Evolutionary conservation across 2,797 vertebrate species (phyloP), one percentile per base, ranked within the genome.

Genomic region (Lates japonicus): DNA sequence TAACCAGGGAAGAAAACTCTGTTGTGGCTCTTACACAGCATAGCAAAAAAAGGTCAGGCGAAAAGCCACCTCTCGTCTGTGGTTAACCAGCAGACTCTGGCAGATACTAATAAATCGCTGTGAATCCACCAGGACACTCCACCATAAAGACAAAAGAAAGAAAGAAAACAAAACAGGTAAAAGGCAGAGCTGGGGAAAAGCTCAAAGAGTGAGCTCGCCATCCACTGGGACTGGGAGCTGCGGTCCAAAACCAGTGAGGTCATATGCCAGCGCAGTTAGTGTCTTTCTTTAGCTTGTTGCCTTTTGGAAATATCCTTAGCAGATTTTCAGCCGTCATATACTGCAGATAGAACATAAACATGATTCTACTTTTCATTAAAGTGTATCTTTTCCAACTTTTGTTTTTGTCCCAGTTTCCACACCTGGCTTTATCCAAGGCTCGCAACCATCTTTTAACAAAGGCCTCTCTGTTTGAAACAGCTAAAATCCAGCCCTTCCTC

Each of bases 171-270:
- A 69, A 85, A 74, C 74, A 74, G 64, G 80, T n/a, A 60, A 74
- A 82, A 73, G 80, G 71, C 61, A 10, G 31, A 86, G 63, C 68
- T 78, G 75, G 55, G 78, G 71, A 89, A 90, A 87, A 65, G 70
- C 84, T 93, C 69, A 84, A 78, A 85, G 77, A 92, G 86, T 80
- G 87, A 91, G 84, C 86, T 90, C 87, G 91, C 93, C 92, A 92
- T 90, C 88, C 80, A 6, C 90, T 88, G 74, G 77, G 83, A 91
- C 78, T 82, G 70, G 62, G 81, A 90, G 85, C 91, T 82, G 84
- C 91, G 64, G 81, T 91, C 93, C 92, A 84, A 90, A 90, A 90
- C 79, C 79, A 78, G 82, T 94, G 93, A 95, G 92, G 92, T 95
- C 93, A 94, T 92, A 54, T 82, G 80, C 84, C 78, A 87, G 83